Base-by-base conservation (phyloP, 2,113 vertebrate genomes). In the Campylomormyrus numenius region DNA sequence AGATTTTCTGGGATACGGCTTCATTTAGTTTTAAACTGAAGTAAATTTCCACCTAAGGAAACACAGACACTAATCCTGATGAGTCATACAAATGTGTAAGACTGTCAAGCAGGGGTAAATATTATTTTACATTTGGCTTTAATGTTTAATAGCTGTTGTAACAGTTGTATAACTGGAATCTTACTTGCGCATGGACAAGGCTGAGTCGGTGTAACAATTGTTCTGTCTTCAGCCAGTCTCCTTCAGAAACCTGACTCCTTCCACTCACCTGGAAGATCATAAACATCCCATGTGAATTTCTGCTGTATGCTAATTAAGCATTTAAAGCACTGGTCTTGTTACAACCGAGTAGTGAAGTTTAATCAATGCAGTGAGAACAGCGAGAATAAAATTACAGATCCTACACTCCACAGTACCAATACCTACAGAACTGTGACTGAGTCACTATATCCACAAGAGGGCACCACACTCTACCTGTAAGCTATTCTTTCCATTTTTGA, bases 111-210 rank as follows among this genome's bases (percentile, higher is more conserved):
- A 70, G n/a, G 31, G 10, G 62, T 31, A 70, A 70, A 70, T 31
- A 6, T 70, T 70, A 70, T 58, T 56, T 53, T 19, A 58, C 86
- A 53, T 35, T 58, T 31, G 50, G 24, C 31, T 56, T 27, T 15
- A 56, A 56, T 56, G 2, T 49, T 87, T 17, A n/a, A 39, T 87
- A 52, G 50, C 49, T 56, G 50, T 58, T 66, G 5, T 39, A 58
- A 88, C 11, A 13, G 53, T 21, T 66, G 17, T 66, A n/a, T 45
- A 66, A 46, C 27, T 88, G 87, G 39, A 50, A 48, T 31, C 91
- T 93, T 95, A 97, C 97, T 95, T 92, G 93, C 48, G 96, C 94
- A 70, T 97, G 95, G 39, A 95, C 92, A 90, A 96, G 84, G 91
- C 94, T 95, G 90, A 96, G 94, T 89, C 91, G 94, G 52, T 89